phyloP scores from a whole-genome alignment of 2,797 vertebrate species.

The Argyrosomus regius region DNA sequence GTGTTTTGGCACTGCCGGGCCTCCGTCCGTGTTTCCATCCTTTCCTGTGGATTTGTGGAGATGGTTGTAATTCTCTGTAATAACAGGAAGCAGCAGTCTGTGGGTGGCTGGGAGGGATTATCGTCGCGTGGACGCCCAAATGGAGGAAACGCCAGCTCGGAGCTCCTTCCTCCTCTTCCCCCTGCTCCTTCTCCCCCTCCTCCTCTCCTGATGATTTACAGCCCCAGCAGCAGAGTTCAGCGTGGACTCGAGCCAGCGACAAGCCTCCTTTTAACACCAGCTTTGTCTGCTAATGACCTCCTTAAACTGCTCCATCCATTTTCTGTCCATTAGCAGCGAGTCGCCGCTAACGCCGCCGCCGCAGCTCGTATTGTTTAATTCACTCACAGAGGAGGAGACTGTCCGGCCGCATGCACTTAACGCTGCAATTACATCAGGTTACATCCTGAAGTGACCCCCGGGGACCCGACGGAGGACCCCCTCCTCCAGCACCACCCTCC shows the following conservation, averaged over 20 bases:
- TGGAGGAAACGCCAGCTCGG: constrained; percentile 37
- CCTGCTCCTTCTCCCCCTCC: constrained; percentile 19
- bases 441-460: constrained; percentile 78
- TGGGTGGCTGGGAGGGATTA: constrained; percentile 62
- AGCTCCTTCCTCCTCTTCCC: constrained; percentile 16
- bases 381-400: constrained; percentile 73
- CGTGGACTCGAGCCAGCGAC: constrained; percentile 46
- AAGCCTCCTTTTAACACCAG: constrained; percentile 72
- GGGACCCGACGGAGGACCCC: constrained; percentile 59
- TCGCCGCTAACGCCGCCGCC: constrained; percentile 24
- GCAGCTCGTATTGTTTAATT: constrained; percentile 77
- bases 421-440: constrained; percentile 82
- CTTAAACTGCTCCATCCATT: constrained; percentile 72
- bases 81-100: constrained; percentile 62
- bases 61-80: constrained; percentile 48
- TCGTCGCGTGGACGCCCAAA: constrained; percentile 39
- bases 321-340: constrained; percentile 74
- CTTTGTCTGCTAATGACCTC: constrained; percentile 72
- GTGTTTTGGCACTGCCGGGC: background rate
- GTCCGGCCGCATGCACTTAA: constrained; percentile 75
- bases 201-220: constrained; percentile 53
- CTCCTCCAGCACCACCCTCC: constrained; percentile 48
- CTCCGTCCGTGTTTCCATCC: background rate
- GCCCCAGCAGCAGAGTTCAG: constrained; percentile 56
- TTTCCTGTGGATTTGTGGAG: constrained; percentile 3